Percentiles rank a stretch among this genome's conserved stretches.
phyloP scores from a whole-genome alignment of 2,113 vertebrate species.

The Rallus limicola region DNA sequence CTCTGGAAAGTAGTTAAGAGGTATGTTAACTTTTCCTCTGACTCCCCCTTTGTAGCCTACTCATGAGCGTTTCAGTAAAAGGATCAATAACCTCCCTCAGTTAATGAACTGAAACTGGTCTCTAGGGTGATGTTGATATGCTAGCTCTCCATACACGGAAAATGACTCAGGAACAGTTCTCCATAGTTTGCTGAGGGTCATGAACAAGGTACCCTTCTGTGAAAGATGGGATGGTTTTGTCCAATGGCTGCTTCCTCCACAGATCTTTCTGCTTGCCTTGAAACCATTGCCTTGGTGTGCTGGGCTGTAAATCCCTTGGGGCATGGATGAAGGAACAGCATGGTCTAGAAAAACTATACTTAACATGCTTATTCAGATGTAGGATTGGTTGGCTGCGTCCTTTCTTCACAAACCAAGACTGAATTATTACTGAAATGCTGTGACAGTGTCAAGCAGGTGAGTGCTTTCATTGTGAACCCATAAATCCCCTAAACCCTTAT shows the following conservation, averaged over 20 bases:
- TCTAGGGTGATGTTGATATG: neutral
- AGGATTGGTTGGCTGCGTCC: neutral
- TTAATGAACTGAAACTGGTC: neutral
- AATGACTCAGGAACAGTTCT: neutral
- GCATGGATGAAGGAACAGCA: neutral
- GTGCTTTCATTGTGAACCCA: neutral
- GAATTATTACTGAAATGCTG: slow-evolving; percentile 1
- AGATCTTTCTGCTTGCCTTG: neutral
- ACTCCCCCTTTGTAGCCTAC: neutral
- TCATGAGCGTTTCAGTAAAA: neutral
- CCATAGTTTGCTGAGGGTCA: neutral
- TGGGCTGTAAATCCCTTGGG: neutral
- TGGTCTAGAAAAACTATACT: neutral
- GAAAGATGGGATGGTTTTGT: neutral
- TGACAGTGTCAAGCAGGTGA: neutral
- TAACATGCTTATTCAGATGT: neutral
- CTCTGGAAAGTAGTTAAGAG: neutral
- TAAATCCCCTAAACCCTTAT: neutral
- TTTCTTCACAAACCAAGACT: neutral
- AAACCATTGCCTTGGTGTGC: neutral
- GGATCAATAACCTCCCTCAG: neutral
- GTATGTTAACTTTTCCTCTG: neutral
- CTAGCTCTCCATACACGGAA: neutral
- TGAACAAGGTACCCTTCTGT: neutral
- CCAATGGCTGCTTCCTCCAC: neutral